Conservation (phyloP, 2,113 vertebrate species). For the Burhinus oedicnemus region DNA sequence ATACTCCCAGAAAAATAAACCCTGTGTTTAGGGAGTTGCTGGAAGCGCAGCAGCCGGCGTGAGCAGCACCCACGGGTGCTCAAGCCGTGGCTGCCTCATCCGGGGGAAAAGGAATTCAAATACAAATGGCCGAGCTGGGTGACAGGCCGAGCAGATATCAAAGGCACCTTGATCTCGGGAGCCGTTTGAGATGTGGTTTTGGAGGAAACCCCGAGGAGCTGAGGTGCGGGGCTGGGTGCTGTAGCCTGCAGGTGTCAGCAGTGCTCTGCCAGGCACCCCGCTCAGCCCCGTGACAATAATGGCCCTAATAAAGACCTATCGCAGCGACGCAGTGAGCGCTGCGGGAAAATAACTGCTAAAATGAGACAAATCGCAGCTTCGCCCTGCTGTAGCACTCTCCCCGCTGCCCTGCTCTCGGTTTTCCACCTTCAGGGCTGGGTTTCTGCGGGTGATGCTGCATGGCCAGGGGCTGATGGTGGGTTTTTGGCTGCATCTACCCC, state of each 20-base stretch:
- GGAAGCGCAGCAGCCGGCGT: fast-evolving
- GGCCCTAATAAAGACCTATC: neutral
- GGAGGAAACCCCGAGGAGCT: neutral
- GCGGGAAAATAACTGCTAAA: neutral
- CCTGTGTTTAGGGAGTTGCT: neutral
- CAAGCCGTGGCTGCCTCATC: neutral
- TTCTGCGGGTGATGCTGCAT: neutral
- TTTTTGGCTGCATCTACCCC: neutral
- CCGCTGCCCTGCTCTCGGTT: neutral
- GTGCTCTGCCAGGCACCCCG: fast-evolving
- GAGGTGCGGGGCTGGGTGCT: neutral
- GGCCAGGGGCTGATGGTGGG: too few species aligned
- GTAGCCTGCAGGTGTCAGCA: neutral
- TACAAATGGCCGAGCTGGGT: fast-evolving
- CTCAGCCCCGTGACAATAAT: neutral
- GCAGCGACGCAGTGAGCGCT: fast-evolving
- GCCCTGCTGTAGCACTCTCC: neutral
- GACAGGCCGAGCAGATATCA: neutral
- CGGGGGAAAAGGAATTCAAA: neutral
- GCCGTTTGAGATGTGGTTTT: neutral
- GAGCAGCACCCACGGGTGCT: neutral
- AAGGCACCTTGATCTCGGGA: neutral
- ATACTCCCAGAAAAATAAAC: neutral
- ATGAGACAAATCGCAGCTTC: fast-evolving
- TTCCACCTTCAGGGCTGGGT: neutral